Conservation (phyloP, 2,888 invertebrate genomes). For the Villa cingulata region DNA sequence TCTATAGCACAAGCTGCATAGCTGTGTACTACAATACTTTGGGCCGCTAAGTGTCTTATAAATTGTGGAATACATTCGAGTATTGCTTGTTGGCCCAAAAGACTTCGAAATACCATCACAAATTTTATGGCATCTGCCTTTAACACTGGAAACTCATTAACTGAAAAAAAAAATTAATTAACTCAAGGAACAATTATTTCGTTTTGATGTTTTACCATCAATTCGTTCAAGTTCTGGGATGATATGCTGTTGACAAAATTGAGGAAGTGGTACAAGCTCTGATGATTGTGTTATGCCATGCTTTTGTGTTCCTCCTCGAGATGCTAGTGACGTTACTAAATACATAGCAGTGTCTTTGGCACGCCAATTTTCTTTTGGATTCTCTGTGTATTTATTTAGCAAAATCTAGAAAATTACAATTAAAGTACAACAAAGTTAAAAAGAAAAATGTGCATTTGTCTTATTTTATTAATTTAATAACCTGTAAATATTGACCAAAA, state of each 20-base stretch:
- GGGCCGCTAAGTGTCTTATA: constrained; percentile 59
- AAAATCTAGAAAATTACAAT: constrained; percentile 20
- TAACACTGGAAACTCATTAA: constrained; percentile 75
- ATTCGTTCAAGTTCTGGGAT: constrained; percentile 67
- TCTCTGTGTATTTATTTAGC: constrained; percentile 58
- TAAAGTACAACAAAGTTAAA: not conserved
- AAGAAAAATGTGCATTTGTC: not conserved
- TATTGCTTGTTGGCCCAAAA: constrained; percentile 68
- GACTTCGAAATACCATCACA: constrained; percentile 86
- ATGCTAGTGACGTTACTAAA: constrained; percentile 87
- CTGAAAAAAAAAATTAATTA: constrained; percentile 36
- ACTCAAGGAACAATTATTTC: not conserved
- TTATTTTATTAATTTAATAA: not conserved
- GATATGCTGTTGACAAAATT: constrained; percentile 80
- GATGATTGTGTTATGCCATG: constrained; percentile 87
- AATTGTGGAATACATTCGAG: constrained; percentile 62
- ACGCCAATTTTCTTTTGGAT: constrained; percentile 72
- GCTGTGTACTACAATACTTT: constrained; percentile 80
- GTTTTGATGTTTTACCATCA: constrained; percentile 45
- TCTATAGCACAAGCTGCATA: constrained; percentile 91
- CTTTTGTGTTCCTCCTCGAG: constrained; percentile 75
- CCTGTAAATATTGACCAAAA: constrained; percentile 76
- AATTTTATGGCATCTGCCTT: constrained; percentile 96
- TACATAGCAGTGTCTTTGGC: constrained; percentile 93
- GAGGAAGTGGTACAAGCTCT: constrained; percentile 73